phyloP scores from a whole-genome alignment of 2,888 invertebrate species.

The Tineola bisselliella region DNA sequence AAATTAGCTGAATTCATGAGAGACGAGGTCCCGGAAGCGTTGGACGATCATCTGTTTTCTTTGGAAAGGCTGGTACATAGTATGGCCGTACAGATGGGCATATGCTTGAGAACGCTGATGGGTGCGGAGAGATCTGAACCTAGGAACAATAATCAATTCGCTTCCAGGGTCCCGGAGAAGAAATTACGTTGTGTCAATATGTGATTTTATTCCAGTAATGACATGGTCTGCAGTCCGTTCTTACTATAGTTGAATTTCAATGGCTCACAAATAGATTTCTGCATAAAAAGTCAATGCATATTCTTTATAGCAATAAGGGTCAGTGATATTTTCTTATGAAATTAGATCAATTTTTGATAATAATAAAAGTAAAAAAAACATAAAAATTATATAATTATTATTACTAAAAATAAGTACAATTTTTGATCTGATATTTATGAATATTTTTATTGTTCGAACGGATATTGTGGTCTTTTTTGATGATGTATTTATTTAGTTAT shows the following conservation, averaged over 20 bases:
- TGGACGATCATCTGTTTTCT: conserved; percentile 81
- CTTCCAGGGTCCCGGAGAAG: conserved; percentile 76
- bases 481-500: neutral
- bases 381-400: no score
- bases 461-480: neutral
- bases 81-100: conserved; percentile 57
- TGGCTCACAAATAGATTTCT: no score
- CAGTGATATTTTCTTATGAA: no score
- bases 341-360: no score
- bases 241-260: no score
- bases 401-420: no score
- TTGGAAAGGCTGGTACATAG: conserved; percentile 75
- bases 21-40: conserved; percentile 76
- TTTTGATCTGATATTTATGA: neutral
- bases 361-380: no score
- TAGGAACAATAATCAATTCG: conserved; percentile 71
- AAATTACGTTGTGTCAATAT: conserved; percentile 83
- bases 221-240: neutral
- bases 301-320: no score
- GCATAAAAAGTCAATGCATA: no score
- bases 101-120: conserved; percentile 68
- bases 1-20: conserved; percentile 84
- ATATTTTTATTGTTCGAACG: neutral
- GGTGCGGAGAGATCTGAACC: conserved; percentile 45
- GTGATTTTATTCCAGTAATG: conserved; percentile 39